A percentile compares a stretch with the other conserved stretches of the same genome.
Evolutionary conservation across 2,888 invertebrate genomes (phyloP).

Genomic region (Nemotelus nigrinus): DNA sequence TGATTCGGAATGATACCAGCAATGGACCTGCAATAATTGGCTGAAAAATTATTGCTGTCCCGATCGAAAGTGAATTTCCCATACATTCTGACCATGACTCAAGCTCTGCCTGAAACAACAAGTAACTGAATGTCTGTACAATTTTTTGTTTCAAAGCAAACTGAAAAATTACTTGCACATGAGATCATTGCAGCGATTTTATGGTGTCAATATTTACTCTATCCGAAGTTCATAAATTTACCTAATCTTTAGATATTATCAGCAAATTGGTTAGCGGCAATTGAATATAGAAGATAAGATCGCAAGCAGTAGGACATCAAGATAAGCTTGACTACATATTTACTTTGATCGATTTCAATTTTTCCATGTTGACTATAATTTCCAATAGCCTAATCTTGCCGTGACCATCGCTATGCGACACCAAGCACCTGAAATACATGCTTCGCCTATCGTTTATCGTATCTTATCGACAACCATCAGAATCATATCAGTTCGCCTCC

Average conservation of each 20-base stretch:
- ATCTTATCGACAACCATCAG: conserved; percentile 22
- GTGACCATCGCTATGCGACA: neutral
- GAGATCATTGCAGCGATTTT: conserved; percentile 36
- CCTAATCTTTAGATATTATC: conserved; percentile 10
- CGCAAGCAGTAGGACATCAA: conserved; percentile 30
- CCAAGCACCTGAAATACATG: neutral
- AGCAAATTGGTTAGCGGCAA: conserved; percentile 5
- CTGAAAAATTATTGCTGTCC: too few relatives aligned
- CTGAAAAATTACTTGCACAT: neutral
- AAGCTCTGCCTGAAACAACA: too few relatives aligned
- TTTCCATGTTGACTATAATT: neutral
- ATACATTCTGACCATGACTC: too few relatives aligned
- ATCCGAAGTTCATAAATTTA: conserved; percentile 23
- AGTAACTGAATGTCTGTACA: neutral
- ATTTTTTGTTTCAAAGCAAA: neutral
- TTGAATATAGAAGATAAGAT: conserved; percentile 15
- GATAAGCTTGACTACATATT: conserved; percentile 23
- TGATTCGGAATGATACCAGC: neutral
- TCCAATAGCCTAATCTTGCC: conserved; percentile 4
- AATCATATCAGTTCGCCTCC: conserved; percentile 29
- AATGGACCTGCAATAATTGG: too few relatives aligned
- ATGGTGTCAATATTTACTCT: conserved; percentile 33
- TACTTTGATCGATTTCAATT: conserved; percentile 24
- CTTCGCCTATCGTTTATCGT: conserved; percentile 6
- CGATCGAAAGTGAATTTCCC: too few relatives aligned